phyloP scores from a whole-genome alignment of 2,113 vertebrate species.

The Hemiscyllium ocellatum region DNA sequence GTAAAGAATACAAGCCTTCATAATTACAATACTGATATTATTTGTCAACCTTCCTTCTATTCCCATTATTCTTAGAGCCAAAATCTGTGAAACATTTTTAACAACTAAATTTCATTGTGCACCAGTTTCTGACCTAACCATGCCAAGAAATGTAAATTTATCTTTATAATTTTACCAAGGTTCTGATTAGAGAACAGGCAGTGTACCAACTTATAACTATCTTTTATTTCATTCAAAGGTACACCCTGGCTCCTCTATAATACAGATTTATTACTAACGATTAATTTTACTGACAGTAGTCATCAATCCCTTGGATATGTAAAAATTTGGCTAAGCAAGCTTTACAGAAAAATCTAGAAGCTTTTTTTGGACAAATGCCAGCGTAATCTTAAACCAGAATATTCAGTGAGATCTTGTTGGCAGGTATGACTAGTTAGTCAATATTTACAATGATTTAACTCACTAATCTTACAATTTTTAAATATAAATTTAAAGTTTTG shows the following conservation, averaged over 20 bases:
- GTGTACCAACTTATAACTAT: background rate
- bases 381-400: background rate
- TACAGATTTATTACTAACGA: slow-evolving; percentile 16
- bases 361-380: background rate
- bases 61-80: background rate
- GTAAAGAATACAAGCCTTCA: slow-evolving; percentile 32
- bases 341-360: slow-evolving; percentile 22
- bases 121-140: slow-evolving; percentile 8
- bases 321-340: slow-evolving; percentile 23
- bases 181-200: background rate
- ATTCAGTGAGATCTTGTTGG: slow-evolving; percentile 24
- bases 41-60: background rate
- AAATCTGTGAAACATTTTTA: background rate
- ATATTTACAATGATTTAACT: slow-evolving; percentile 27
- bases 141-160: slow-evolving; percentile 10
- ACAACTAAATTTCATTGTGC: background rate
- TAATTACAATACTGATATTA: slow-evolving; percentile 23
- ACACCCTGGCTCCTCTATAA: background rate
- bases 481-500: slow-evolving; percentile 49
- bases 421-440: slow-evolving; percentile 14
- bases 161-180: background rate
- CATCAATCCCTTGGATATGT: background rate
- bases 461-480: background rate
- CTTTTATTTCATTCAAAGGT: slow-evolving; percentile 9
- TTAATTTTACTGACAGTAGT: background rate